These are phyloP conservation scores for Anabas testudineus DNA, from an alignment of 2,797 vertebrate species.

Conservation along the genomic window DNA sequence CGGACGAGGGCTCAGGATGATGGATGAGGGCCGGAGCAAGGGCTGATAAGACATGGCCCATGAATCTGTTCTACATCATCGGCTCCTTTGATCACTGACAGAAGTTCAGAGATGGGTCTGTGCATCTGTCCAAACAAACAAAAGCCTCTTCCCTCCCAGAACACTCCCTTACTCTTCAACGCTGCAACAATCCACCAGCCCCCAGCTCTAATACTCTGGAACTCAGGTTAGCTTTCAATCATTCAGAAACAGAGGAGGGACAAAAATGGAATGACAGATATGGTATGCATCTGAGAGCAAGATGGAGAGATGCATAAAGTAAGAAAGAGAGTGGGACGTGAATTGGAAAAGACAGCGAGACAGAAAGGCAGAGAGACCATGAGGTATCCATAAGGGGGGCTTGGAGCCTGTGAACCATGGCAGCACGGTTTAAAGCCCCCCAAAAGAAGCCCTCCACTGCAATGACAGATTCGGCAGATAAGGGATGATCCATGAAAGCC, in stretches of 20 bases:
- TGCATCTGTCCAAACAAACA: slow-evolving; percentile 96
- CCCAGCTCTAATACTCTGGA: slow-evolving; percentile 49
- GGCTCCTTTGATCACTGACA: slow-evolving; percentile 95
- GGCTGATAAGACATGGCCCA: slow-evolving; percentile 96
- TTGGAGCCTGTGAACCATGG: slow-evolving; percentile 74
- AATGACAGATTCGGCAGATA: slow-evolving; percentile 86
- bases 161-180: slow-evolving; percentile 48
- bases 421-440: slow-evolving; percentile 79
- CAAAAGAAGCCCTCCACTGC: slow-evolving; percentile 75
- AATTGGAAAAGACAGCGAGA: slow-evolving; percentile 56
- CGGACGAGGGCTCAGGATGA: slow-evolving; percentile 89
- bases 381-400: slow-evolving; percentile 71
- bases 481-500: slow-evolving; percentile 83
- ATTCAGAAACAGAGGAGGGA: slow-evolving; percentile 57
- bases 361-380: slow-evolving; percentile 51
- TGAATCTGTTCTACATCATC: slow-evolving; percentile 98
- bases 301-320: slow-evolving; percentile 60
- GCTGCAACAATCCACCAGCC: slow-evolving; percentile 26
- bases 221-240: slow-evolving; percentile 73
- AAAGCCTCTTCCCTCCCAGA: slow-evolving; percentile 78
- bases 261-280: slow-evolving; percentile 58
- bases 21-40: slow-evolving; percentile 89
- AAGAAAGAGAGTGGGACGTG: slow-evolving; percentile 49
- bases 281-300: slow-evolving; percentile 45
- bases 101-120: slow-evolving; percentile 92